These are phyloP conservation scores for Egretta garzetta DNA, from an alignment of 2,113 vertebrate genomes.

Conservation along the genomic window DNA sequence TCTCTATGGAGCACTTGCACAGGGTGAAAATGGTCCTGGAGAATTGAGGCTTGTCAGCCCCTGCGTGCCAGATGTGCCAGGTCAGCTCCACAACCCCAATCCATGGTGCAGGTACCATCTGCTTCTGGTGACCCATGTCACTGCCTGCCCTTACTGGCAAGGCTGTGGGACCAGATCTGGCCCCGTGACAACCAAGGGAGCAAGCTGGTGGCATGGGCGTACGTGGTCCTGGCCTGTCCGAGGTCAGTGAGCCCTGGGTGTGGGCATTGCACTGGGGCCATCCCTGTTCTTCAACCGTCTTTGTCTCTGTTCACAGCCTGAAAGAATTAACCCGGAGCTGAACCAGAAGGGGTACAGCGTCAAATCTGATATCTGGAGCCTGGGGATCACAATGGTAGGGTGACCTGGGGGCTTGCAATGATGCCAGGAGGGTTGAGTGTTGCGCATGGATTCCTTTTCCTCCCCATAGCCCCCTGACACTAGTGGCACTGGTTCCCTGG, in stretches of 20 bases:
- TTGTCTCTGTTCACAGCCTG: constrained; percentile 80
- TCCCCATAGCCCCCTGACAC: fast-evolving
- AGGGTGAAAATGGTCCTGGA: not conserved
- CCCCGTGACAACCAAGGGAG: not conserved
- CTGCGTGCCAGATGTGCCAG: not conserved
- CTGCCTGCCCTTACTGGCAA: not conserved
- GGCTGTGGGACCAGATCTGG: not conserved
- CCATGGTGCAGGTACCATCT: not conserved
- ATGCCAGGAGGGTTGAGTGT: not conserved
- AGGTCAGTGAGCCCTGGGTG: fast-evolving
- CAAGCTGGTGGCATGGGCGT: not conserved
- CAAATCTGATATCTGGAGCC: constrained; percentile 97
- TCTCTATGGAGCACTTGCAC: not conserved
- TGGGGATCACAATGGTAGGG: constrained; percentile 95
- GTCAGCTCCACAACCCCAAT: not conserved
- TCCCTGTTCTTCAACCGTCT: not conserved
- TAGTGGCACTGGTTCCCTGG: not conserved
- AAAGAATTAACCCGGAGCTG: constrained; percentile 96
- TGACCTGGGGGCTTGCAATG: not conserved
- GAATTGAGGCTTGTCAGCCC: fast-evolving
- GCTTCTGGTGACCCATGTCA: not conserved
- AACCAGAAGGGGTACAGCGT: constrained; percentile 98
- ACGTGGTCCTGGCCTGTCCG: not conserved
- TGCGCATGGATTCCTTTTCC: fast-evolving
- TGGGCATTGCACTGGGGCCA: fast-evolving